Conservation (phyloP, 2,888 invertebrate genomes). For the Ochropleura plecta region DNA sequence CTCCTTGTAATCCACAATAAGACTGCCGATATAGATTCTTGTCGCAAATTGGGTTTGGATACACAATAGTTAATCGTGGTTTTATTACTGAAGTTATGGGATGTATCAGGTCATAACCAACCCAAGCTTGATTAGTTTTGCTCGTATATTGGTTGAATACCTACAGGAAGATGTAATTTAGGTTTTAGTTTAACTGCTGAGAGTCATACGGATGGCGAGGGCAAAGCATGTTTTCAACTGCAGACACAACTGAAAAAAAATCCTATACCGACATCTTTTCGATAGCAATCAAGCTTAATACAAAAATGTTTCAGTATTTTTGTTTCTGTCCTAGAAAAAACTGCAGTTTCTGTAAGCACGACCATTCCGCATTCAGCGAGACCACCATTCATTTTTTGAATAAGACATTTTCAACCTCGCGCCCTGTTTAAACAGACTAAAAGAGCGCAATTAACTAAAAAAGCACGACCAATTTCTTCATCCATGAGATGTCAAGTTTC, state of each 20-base stretch:
- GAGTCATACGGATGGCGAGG: background rate
- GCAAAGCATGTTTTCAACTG: background rate
- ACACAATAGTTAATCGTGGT: slow-evolving; percentile 40
- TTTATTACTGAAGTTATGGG: slow-evolving; percentile 41
- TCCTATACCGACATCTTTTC: background rate
- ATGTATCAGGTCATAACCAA: slow-evolving; percentile 35
- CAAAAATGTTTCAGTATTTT: slow-evolving; percentile 11
- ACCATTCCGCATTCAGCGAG: slow-evolving; percentile 40
- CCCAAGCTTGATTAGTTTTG: slow-evolving; percentile 31
- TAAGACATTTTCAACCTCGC: slow-evolving; percentile 31
- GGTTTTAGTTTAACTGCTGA: slow-evolving; percentile 11
- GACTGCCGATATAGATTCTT: slow-evolving; percentile 49
- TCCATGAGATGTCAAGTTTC: slow-evolving; percentile 37
- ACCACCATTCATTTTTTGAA: slow-evolving; percentile 51
- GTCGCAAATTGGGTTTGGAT: slow-evolving; percentile 50
- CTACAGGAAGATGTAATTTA: background rate
- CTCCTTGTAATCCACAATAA: slow-evolving; percentile 56
- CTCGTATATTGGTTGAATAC: background rate
- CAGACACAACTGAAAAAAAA: background rate
- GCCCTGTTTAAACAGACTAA: slow-evolving; percentile 34
- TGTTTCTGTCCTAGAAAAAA: slow-evolving; percentile 3
- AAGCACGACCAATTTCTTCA: slow-evolving; percentile 30
- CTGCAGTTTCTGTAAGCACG: slow-evolving; percentile 22
- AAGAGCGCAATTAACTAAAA: slow-evolving; percentile 41
- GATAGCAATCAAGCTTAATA: slow-evolving; percentile 30